Percentiles rank a stretch among this genome's conserved stretches.
phyloP scores from a whole-genome alignment of 2,113 vertebrate species.

The Dipodomys stephensi region DNA sequence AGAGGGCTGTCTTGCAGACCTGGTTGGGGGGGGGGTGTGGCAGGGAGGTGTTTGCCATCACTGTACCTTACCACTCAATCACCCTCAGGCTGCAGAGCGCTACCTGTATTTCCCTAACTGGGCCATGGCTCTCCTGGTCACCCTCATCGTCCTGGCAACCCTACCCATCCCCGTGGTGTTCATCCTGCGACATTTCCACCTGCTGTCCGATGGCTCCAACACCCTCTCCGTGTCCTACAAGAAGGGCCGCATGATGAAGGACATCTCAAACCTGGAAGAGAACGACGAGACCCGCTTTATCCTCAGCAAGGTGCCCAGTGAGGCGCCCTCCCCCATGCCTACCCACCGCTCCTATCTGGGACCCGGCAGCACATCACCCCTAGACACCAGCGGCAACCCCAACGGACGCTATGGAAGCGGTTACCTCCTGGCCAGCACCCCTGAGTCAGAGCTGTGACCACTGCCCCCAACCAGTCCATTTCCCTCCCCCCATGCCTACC shows the following conservation, averaged over 20 bases:
- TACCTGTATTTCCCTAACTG: slow-evolving; percentile 96
- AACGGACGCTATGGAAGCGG: slow-evolving; percentile 95
- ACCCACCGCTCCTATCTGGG: slow-evolving; percentile 95
- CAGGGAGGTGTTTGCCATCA: too few relatives aligned
- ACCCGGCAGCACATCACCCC: slow-evolving; percentile 91
- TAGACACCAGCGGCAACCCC: slow-evolving; percentile 93
- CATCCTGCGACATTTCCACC: slow-evolving; percentile 93
- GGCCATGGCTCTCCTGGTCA: slow-evolving; percentile 94
- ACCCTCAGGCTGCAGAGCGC: slow-evolving; percentile 91
- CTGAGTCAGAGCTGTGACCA: slow-evolving; percentile 96
- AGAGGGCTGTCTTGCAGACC: background rate
- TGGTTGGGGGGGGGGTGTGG: background rate
- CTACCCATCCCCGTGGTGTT: slow-evolving; percentile 95
- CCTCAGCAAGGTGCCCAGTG: slow-evolving; percentile 95
- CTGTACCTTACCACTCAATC: background rate
- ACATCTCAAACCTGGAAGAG: slow-evolving; percentile 98
- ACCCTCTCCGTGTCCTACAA: slow-evolving; percentile 97
- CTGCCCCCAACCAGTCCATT: background rate
- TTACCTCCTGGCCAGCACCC: slow-evolving; percentile 94
- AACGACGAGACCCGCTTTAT: slow-evolving; percentile 98
- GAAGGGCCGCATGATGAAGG: slow-evolving; percentile 98
- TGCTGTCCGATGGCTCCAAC: slow-evolving; percentile 96
- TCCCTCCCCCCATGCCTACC: background rate
- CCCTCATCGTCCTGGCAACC: slow-evolving; percentile 92
- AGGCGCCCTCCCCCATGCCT: slow-evolving; percentile 96